Conservation (phyloP, 2,797 vertebrate genomes). For the Borostomias antarcticus region DNA sequence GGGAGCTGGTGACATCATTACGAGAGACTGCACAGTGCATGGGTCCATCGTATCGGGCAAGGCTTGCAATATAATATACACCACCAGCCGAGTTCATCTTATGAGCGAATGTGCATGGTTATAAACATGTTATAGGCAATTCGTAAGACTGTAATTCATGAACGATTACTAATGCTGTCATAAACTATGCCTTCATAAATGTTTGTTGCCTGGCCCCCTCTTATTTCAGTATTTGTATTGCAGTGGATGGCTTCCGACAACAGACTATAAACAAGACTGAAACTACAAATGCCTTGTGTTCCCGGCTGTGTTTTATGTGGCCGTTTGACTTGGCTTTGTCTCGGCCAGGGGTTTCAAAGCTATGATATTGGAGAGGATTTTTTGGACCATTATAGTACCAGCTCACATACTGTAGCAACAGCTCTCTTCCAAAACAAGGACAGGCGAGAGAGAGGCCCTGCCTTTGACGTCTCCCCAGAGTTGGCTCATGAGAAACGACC, state of each 20-base stretch:
- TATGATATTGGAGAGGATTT: neutral
- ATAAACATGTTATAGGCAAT: neutral
- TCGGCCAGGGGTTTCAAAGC: neutral
- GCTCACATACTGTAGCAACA: constrained; percentile 17
- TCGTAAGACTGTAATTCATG: too few relatives aligned
- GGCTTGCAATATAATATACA: neutral
- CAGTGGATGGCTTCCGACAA: neutral
- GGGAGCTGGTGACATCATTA: constrained; percentile 38
- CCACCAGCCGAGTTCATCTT: neutral
- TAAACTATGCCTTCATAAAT: neutral
- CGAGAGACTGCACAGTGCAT: constrained; percentile 23
- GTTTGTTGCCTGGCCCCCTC: neutral
- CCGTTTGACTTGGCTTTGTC: neutral
- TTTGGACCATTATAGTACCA: constrained; percentile 1
- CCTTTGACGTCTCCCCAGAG: constrained; percentile 18
- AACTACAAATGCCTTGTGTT: neutral
- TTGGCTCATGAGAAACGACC: constrained; percentile 27
- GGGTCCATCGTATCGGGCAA: constrained; percentile 20
- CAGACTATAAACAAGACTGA: neutral
- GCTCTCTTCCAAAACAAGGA: constrained; percentile 22
- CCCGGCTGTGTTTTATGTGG: neutral
- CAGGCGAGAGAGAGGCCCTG: constrained; percentile 27
- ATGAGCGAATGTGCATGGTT: neutral
- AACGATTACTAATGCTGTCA: neutral
- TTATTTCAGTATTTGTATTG: neutral